phyloP scores from a whole-genome alignment of 2,797 vertebrate genomes.

The Diplodus puntazzo region DNA sequence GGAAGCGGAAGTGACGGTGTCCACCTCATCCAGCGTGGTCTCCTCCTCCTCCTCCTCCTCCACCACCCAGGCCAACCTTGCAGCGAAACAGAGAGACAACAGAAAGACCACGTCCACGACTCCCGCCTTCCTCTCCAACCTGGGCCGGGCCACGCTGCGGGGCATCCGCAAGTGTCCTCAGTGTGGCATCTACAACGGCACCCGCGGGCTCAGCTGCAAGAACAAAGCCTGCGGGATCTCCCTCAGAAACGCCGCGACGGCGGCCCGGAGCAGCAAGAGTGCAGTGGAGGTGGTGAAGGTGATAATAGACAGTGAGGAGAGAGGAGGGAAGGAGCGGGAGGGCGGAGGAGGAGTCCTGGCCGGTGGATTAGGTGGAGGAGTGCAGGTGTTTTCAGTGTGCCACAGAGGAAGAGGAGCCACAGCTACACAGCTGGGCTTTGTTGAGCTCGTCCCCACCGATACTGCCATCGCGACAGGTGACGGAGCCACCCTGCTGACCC shows the following conservation, averaged over 20 bases:
- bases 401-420: constrained; percentile 88
- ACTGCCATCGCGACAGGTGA: constrained; percentile 88
- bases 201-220: constrained; percentile 95
- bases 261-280: constrained; percentile 76
- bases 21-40: constrained; percentile 38
- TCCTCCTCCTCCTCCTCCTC: constrained; percentile 22
- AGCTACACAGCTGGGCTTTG: constrained; percentile 87
- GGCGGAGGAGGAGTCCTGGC: constrained; percentile 49
- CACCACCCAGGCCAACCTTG: constrained; percentile 45
- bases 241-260: constrained; percentile 85
- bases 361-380: constrained; percentile 37
- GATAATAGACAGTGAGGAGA: constrained; percentile 83
- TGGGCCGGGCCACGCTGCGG: constrained; percentile 92
- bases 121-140: constrained; percentile 91
- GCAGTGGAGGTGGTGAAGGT: constrained; percentile 87
- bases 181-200: constrained; percentile 95
- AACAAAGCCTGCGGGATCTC: constrained; percentile 93
- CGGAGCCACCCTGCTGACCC: constrained; percentile 88
- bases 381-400: constrained; percentile 91
- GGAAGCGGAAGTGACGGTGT: constrained; percentile 65
- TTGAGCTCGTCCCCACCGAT: constrained; percentile 90
- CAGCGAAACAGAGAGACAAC: constrained; percentile 69
- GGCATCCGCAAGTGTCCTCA: constrained; percentile 93
- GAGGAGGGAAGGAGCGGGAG: constrained; percentile 58
- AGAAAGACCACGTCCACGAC: constrained; percentile 78